Evolutionary conservation across 2,888 invertebrate species (phyloP).

Genomic region (Nebria salina): DNA sequence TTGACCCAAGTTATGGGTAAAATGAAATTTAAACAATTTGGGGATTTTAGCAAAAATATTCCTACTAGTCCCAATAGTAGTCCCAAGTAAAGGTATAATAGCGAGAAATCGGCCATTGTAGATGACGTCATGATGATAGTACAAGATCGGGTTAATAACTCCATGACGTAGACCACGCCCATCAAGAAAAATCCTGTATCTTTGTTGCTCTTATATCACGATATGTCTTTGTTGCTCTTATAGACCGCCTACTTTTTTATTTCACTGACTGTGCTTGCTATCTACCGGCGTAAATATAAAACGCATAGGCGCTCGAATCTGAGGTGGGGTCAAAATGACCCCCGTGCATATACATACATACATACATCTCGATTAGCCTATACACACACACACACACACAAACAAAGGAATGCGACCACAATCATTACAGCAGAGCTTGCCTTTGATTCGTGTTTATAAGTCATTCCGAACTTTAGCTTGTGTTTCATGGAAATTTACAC

Average conservation of each 20-base stretch:
- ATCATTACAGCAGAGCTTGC: background rate
- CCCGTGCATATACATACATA: background rate
- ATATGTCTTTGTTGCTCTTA: background rate
- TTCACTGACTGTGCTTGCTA: background rate
- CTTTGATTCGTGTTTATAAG: background rate
- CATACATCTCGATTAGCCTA: too few relatives aligned
- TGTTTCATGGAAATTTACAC: background rate
- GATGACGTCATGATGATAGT: background rate
- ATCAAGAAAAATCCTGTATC: background rate
- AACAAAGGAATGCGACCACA: background rate
- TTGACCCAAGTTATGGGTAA: too few relatives aligned
- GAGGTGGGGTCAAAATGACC: background rate
- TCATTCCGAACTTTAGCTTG: background rate
- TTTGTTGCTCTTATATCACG: background rate
- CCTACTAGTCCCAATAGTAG: background rate
- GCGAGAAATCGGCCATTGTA: background rate
- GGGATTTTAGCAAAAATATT: too few relatives aligned
- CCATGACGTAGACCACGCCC: background rate
- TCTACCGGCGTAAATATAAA: constrained; percentile 14
- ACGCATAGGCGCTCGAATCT: background rate
- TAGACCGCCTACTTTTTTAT: background rate
- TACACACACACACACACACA: too few relatives aligned
- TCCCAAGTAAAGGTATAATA: background rate
- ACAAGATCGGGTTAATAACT: background rate
- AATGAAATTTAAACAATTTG: too few relatives aligned